Evolutionary conservation across 2,113 vertebrate genomes (phyloP), one percentile per base, ranked within the genome.

Genomic region (Anseranas semipalmata): DNA sequence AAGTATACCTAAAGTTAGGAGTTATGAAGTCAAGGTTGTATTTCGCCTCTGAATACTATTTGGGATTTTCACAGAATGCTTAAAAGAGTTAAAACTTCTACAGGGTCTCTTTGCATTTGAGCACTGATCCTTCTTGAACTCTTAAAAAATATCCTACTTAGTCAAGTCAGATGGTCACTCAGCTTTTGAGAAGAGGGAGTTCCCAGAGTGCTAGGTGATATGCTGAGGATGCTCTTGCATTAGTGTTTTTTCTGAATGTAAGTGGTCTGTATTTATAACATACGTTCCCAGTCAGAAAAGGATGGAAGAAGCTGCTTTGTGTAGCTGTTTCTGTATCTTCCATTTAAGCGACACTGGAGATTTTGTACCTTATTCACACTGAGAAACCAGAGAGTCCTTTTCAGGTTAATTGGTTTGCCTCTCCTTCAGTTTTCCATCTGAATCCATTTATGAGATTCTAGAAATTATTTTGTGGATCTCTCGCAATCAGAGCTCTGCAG

Each of bases 251-350:
- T 30, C 65, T 72, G 77, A 88, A 58, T 74, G 18, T 37, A 93
- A 81, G 73, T 71, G 63, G 18, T 33, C 52, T 92, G 72, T 78
- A 65, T 91, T 84, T 95, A 90, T 93, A 90, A 63, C 13, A 22
- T 87, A 21, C 46, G 82, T 68, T 35, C 37, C 85, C 35, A 28
- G 53, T 80, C 35, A 78, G 73, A 78, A 89, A 87, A 87, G 68
- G 37, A n/a, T 48, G 56, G 82, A 75, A 74, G 76, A 89, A 82
- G 62, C 52, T 82, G 70, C 48, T 89, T 87, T 95, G 77, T 94
- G 56, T 45, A 76, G 60, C 39, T 87, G 24, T 87, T 89, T 39
- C 27, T 52, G 60, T 32, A 17, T 71, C 81, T 94, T 81, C 27
- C 17, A 28, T 92, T 89, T 86, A 79, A 70, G 80, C 39, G 32